These are phyloP conservation scores for Aproaerema taeniolella DNA, from an alignment of 2,888 invertebrate genomes.

Conservation along the genomic window DNA sequence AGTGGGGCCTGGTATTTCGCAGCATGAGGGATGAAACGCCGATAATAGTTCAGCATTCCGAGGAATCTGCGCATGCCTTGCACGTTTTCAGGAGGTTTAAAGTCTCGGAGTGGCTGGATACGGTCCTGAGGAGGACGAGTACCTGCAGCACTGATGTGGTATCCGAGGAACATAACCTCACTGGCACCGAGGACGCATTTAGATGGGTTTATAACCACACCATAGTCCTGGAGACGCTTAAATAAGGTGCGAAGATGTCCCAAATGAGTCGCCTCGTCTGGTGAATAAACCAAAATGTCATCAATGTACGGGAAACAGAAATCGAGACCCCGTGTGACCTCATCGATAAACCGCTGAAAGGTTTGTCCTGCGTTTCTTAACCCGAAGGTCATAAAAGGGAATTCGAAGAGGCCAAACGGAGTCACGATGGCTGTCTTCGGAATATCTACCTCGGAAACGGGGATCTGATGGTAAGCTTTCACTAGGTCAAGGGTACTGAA, in stretches of 20 bases:
- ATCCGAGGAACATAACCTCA: conserved; percentile 27
- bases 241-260: conserved; percentile 23
- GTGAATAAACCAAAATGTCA: conserved; percentile 27
- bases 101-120: not conserved
- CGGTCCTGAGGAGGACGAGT: conserved; percentile 15
- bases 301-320: conserved; percentile 37
- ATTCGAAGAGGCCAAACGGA: conserved; percentile 36
- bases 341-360: conserved; percentile 41
- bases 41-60: not conserved
- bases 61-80: not conserved
- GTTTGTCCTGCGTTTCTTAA: conserved; percentile 46
- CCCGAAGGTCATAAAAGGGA: conserved; percentile 35
- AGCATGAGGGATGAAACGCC: not conserved
- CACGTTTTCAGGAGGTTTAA: not conserved
- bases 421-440: conserved; percentile 15
- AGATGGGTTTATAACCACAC: conserved; percentile 14
- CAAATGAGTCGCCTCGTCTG: conserved; percentile 12
- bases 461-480: conserved; percentile 43
- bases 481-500: conserved; percentile 36
- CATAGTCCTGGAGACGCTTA: conserved; percentile 13
- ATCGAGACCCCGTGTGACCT: conserved; percentile 28
- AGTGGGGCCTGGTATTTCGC: not conserved
- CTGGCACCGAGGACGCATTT: conserved; percentile 15
- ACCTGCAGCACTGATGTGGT: conserved; percentile 19
- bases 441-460: conserved; percentile 32